Evolutionary conservation across 2,113 vertebrate genomes (phyloP), one percentile per base, ranked within the genome.

Genomic region (Gobio gobio): DNA sequence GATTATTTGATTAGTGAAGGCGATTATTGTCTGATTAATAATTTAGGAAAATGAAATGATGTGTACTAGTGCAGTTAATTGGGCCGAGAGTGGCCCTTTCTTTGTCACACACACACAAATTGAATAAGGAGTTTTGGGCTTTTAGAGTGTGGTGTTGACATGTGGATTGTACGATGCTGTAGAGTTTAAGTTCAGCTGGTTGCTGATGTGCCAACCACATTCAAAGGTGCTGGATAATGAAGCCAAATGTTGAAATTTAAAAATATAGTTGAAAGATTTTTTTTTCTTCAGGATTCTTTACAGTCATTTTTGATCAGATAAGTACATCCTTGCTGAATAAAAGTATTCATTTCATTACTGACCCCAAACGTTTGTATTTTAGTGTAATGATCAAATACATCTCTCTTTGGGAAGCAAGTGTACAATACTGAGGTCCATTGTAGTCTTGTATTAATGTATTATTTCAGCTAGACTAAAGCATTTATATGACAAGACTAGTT

Each of bases 1-100:
- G 59, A 63, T 81, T 47, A 26, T 75, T 72, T 84, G 51, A 85
- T 85, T 78, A 82, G 70, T 16, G 10, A 58, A 78, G 56, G 16
- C 1, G 77, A 80, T 56, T 54, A 68, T 86, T 75, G 36, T 84
- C 82, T 74, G 72, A 84, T 87, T 84, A 84, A 54, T 87, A 81
- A 87, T 87, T 84, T 79, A 84, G 49, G 4, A 16, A 33, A 58
- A 61, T 9, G 13, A 74, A 74, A 74, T 68, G 66, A 87, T 81
- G 58, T 76, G 80, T 87, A 75, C 72, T 81, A 78, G 58, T 82
- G 8, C 56, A 72, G 82, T 18, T 76, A 72, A 87, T 81, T 84
- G 74, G 75, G 66, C 82, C 56, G 82, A 74, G 70, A 84, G 82
- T 84, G 77, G 77, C 86, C 54, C 49, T 64, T 70, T 74, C 64